phyloP scores from a whole-genome alignment of 2,113 vertebrate genomes.

The Erythrolamprus reginae region DNA sequence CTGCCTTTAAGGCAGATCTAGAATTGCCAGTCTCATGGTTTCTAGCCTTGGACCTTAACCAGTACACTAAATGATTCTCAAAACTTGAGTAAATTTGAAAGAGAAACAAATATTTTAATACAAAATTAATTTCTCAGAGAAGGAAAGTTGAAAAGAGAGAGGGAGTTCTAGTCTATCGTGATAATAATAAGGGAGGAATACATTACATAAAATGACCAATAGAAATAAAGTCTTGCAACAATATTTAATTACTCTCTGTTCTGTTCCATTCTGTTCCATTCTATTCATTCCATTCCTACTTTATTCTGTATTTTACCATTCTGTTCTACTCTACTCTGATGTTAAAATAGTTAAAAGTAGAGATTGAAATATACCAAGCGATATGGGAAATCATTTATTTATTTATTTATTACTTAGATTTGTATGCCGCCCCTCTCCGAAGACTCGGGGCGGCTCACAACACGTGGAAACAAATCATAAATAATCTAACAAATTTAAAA shows the following conservation, averaged over 20 bases:
- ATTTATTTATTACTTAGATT: too few species aligned
- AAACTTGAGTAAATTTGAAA: not conserved
- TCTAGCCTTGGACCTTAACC: not conserved
- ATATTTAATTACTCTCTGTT: not conserved
- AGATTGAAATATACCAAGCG: not conserved
- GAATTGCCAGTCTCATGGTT: not conserved
- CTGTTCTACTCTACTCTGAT: not conserved
- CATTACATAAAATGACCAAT: not conserved
- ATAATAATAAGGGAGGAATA: not conserved
- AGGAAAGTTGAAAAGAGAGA: not conserved
- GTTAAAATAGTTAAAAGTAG: not conserved
- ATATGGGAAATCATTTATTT: too few species aligned
- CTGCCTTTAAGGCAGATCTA: not conserved
- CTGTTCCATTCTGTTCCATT: not conserved
- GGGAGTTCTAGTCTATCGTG: not conserved
- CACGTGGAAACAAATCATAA: too few species aligned
- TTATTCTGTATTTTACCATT: not conserved
- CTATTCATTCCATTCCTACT: not conserved
- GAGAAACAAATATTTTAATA: not conserved
- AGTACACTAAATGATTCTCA: not conserved
- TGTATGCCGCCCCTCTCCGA: too few species aligned
- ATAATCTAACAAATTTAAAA: too few species aligned
- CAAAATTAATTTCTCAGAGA: not conserved
- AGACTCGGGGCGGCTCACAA: too few species aligned
- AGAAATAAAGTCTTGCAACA: not conserved